These are phyloP conservation scores for Herminia tarsipennalis DNA, from an alignment of 2,888 invertebrate species.

Conservation along the genomic window DNA sequence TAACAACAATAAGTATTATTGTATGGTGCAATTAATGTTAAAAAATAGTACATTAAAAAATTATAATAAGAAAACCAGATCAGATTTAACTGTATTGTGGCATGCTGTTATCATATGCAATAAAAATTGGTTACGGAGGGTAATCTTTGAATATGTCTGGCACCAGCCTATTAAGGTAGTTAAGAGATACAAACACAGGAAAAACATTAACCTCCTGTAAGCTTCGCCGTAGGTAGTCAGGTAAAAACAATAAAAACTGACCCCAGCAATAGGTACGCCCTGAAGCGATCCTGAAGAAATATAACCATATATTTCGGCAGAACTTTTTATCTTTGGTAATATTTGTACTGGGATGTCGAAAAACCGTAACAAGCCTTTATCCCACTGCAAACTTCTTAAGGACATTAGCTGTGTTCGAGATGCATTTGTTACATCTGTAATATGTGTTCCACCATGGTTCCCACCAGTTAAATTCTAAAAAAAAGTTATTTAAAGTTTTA, in stretches of 20 bases:
- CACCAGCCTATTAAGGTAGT: constrained; percentile 4
- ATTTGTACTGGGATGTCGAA: constrained; percentile 94
- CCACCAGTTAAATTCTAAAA: constrained; percentile 87
- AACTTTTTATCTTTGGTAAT: constrained; percentile 95
- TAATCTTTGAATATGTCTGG: constrained; percentile 1
- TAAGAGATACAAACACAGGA: constrained; percentile 25
- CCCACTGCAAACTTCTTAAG: constrained; percentile 95
- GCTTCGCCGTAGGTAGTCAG: constrained; percentile 23
- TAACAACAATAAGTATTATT: too few relatives aligned
- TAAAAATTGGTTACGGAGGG: too few relatives aligned
- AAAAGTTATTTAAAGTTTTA: too few relatives aligned
- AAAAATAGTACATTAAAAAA: too few relatives aligned
- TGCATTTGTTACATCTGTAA: constrained; percentile 99
- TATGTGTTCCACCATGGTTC: constrained; percentile 86
- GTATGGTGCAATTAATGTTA: too few relatives aligned
- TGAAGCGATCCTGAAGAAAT: constrained; percentile 90
- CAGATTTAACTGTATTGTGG: too few relatives aligned
- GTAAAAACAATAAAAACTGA: constrained; percentile 73
- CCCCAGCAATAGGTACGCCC: constrained; percentile 95
- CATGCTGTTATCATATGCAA: too few relatives aligned
- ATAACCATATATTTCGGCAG: constrained; percentile 96
- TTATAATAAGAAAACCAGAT: too few relatives aligned
- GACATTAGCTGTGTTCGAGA: constrained; percentile 98
- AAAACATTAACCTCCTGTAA: constrained; percentile 39
- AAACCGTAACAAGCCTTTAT: constrained; percentile 93